A percentile compares a stretch with the other conserved stretches of the same genome.
These are phyloP conservation scores for Nibea coibor DNA, from an alignment of 2,113 vertebrate genomes.

Conservation along the genomic window DNA sequence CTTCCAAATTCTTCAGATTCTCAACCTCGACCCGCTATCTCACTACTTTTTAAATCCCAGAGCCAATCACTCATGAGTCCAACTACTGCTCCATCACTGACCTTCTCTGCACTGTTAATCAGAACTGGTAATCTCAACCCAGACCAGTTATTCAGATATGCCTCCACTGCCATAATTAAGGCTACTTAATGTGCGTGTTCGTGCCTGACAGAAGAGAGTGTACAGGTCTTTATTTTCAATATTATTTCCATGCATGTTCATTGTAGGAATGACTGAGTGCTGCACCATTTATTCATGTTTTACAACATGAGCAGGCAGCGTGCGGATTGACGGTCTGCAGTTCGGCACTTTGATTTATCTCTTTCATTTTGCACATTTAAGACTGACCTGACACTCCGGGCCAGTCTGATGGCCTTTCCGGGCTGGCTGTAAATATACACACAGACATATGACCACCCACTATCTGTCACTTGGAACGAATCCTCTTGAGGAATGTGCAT, in stretches of 20 bases:
- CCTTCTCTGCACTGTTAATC: background rate
- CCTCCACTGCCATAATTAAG: background rate
- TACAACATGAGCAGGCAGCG: too few relatives aligned
- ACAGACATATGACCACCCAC: constrained; percentile 47
- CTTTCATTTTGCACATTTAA: too few relatives aligned
- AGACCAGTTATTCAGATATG: background rate
- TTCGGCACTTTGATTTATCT: too few relatives aligned
- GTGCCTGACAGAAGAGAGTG: background rate
- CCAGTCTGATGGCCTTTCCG: background rate
- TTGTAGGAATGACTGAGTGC: background rate
- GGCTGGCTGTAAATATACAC: background rate
- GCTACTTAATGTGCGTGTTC: background rate
- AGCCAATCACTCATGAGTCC: background rate
- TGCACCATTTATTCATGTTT: background rate
- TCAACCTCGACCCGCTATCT: background rate
- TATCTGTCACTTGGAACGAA: constrained; percentile 1
- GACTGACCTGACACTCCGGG: too few relatives aligned
- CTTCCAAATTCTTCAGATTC: background rate
- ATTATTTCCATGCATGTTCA: background rate
- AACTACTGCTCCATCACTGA: background rate
- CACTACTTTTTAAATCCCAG: background rate
- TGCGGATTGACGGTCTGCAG: too few relatives aligned
- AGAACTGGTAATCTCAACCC: background rate
- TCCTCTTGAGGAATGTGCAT: constrained; percentile 34
- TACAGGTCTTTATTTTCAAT: background rate